Conservation (phyloP, 2,113 vertebrate species). For the Corythaixoides concolor region DNA sequence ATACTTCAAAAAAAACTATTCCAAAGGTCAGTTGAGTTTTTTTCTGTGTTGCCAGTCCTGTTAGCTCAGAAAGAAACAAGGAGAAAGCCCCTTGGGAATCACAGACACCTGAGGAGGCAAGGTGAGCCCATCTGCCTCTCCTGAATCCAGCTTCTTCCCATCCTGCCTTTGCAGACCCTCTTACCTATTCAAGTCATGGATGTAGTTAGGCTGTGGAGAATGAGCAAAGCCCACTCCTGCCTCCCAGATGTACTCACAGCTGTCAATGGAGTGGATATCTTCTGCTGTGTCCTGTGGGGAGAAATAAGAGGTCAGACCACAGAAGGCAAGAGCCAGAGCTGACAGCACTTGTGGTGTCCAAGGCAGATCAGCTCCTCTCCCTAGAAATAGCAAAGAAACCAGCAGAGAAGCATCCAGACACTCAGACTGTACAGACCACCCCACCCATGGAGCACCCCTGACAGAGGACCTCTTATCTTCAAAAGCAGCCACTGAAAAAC, state of each 20-base stretch:
- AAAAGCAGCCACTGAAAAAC: not conserved
- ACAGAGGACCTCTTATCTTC: not conserved
- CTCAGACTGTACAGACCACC: not conserved
- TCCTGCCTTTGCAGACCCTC: not conserved
- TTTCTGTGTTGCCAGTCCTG: not conserved
- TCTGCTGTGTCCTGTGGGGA: slow-evolving; percentile 88
- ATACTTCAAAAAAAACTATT: not conserved
- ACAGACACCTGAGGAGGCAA: not conserved
- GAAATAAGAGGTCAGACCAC: not conserved
- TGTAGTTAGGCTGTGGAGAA: slow-evolving; percentile 92
- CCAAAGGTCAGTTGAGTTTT: not conserved
- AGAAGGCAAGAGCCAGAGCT: not conserved
- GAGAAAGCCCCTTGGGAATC: not conserved
- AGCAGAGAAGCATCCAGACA: not conserved
- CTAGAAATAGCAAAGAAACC: not conserved
- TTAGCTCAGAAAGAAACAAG: not conserved
- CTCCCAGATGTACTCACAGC: slow-evolving; percentile 99
- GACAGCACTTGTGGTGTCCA: not conserved
- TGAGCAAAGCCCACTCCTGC: slow-evolving; percentile 97
- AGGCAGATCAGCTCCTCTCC: not conserved
- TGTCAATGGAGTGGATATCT: slow-evolving; percentile 94
- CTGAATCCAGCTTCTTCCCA: not conserved
- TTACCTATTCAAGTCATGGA: slow-evolving; percentile 96
- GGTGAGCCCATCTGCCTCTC: not conserved
- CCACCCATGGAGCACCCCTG: not conserved